Base-by-base conservation (phyloP, 2,113 vertebrate species). In the Lasiurus cinereus region DNA sequence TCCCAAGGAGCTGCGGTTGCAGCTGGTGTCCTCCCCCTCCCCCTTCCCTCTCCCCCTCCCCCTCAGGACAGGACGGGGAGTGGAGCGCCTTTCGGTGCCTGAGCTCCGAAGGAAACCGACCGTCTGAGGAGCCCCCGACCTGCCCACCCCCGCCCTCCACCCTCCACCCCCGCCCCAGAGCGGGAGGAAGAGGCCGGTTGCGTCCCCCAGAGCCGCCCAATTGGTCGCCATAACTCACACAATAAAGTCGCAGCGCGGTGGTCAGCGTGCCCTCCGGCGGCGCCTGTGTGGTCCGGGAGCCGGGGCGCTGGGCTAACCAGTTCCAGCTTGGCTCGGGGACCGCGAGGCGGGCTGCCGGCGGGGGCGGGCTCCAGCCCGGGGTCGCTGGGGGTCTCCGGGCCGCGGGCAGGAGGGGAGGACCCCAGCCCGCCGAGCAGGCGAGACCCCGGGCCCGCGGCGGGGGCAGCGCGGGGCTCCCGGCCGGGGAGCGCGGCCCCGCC, bases 201-300 rank as follows among this genome's bases (percentile, higher is more conserved):
- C 95, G 83, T 96, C 98, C 97, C 97, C 96, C 95, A 98, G 98
- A 96, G 84, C 92, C 84, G 88, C 96, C 97, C 97, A 98, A 97
- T 98, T 98, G 98, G 97, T 97, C 97, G 97, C 97, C 98, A 97
- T 98, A 98, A 98, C 96, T 98, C 98, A 98, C 98, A 98, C 98
- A 98, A 98, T 98, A 98, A 98, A 98, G 98, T 97, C 97, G 39
- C 93, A 62, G 97, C 96, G 96, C 96, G 94, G 96, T 97, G 98
- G 98, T 98, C 98, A 98, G 97, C 97, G 98, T 98, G 98, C 98
- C 98, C 98, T 98, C 98, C 97, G 97, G 98, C 98, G 52, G 94
- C 92, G 95, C 98, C 95, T 98, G 98, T 98, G 98, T 98, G 98
- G 98, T 98, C 98, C 97, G 97, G 2, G 66, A 21, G 93, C 93